Conservation (phyloP, 2,797 vertebrate species). For the Carapus acus region DNA sequence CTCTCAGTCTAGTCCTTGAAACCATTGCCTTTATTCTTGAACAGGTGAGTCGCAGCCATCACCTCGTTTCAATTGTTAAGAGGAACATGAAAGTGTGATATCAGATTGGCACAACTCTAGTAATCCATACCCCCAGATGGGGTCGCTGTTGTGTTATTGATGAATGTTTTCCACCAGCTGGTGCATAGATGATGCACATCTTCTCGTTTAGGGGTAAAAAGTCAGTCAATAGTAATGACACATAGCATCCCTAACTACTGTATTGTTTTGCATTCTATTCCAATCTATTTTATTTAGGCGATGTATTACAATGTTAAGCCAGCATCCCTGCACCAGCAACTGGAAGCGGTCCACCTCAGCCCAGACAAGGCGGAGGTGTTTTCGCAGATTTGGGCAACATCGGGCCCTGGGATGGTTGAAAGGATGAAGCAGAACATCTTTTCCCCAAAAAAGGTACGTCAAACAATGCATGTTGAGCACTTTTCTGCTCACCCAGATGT, state of each 20-base stretch:
- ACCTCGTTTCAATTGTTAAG: not conserved
- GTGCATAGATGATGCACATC: no score
- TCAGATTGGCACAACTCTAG: no score
- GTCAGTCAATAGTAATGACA: no score
- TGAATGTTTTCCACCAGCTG: not conserved
- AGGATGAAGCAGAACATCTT: conserved; percentile 85
- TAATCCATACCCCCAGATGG: conserved; percentile 42
- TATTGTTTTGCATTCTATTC: no score
- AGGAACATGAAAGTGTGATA: no score
- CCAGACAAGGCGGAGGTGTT: conserved; percentile 85
- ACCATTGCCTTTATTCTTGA: conserved; percentile 89
- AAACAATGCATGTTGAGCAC: no score
- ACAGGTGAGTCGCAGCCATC: conserved; percentile 72
- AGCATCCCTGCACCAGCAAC: conserved; percentile 80
- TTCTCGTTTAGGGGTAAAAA: no score
- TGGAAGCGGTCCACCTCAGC: conserved; percentile 78
- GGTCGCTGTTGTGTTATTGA: conserved; percentile 51
- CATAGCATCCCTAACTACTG: no score
- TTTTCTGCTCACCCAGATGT: no score
- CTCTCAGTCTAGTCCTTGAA: conserved; percentile 86
- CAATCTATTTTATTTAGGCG: conserved; percentile 67
- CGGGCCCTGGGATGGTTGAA: conserved; percentile 84
- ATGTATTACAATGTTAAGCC: conserved; percentile 91
- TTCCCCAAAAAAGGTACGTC: conserved; percentile 85
- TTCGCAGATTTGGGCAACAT: conserved; percentile 75